These are phyloP conservation scores for Sebastiscus albofasciatus DNA, from an alignment of 2,797 vertebrate species.

Conservation along the genomic window DNA sequence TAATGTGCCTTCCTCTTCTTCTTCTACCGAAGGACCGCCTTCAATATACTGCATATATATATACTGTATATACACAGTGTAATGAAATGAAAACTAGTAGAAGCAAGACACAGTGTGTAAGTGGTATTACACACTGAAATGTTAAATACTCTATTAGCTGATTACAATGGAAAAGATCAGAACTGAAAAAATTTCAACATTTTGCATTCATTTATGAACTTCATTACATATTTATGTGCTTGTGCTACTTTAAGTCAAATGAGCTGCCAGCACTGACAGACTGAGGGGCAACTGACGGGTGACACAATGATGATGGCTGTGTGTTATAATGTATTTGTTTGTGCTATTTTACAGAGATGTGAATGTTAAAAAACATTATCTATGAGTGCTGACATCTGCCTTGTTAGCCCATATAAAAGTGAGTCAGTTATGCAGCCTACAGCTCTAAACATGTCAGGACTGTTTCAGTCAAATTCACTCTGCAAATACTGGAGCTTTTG, in stretches of 20 bases:
- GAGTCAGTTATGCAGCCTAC: conserved; percentile 50
- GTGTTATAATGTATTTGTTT: not conserved
- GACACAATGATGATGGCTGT: not conserved
- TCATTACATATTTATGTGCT: not conserved
- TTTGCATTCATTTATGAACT: not conserved
- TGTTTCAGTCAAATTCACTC: conserved; percentile 41
- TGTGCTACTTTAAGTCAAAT: not conserved
- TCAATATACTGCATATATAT: no score
- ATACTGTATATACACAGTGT: not conserved
- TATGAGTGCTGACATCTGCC: not conserved
- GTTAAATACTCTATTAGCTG: not conserved
- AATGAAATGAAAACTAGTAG: not conserved
- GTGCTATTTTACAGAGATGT: not conserved
- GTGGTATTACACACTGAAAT: not conserved
- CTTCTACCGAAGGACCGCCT: no score
- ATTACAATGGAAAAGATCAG: not conserved
- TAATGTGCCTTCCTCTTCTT: no score
- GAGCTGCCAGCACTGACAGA: not conserved
- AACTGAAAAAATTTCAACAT: not conserved
- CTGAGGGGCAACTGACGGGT: not conserved
- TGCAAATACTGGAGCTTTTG: conserved; percentile 33
- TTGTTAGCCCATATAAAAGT: conserved; percentile 20
- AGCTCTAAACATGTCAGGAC: conserved; percentile 66
- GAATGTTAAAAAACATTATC: conserved; percentile 18
- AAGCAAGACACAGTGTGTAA: not conserved